Conservation (phyloP, 2,797 vertebrate genomes). For the Staurois parvus region DNA sequence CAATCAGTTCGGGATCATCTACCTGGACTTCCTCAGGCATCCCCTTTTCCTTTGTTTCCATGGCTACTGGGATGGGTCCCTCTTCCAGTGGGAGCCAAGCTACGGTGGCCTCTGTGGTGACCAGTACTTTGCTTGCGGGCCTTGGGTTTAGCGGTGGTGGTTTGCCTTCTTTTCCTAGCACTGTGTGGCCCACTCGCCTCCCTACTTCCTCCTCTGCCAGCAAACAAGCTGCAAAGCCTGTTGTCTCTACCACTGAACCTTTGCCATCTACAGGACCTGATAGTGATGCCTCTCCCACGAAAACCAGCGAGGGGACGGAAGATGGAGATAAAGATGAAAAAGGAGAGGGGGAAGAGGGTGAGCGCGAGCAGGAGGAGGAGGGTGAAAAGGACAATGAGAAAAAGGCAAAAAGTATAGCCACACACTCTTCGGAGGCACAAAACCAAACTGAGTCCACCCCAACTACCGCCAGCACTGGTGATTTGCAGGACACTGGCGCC, state of each 20-base stretch:
- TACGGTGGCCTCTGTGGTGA: slow-evolving; percentile 92
- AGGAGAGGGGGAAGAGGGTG: slow-evolving; percentile 78
- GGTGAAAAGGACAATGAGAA: slow-evolving; percentile 82
- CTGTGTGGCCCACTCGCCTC: slow-evolving; percentile 88
- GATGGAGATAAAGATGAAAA: slow-evolving; percentile 80
- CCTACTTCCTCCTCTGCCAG: slow-evolving; percentile 69
- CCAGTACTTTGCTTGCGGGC: slow-evolving; percentile 92
- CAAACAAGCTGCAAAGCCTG: slow-evolving; percentile 73
- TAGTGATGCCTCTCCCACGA: slow-evolving; percentile 66
- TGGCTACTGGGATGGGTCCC: slow-evolving; percentile 94
- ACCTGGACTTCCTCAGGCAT: slow-evolving; percentile 96
- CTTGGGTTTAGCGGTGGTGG: slow-evolving; percentile 91
- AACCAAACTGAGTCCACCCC: slow-evolving; percentile 63
- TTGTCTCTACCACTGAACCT: slow-evolving; percentile 79
- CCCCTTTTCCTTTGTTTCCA: slow-evolving; percentile 96
- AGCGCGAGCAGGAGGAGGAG: slow-evolving; percentile 80
- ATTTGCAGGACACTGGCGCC: slow-evolving; percentile 77
- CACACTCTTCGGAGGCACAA: slow-evolving; percentile 49
- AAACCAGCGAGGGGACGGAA: slow-evolving; percentile 77
- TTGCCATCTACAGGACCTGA: slow-evolving; percentile 76
- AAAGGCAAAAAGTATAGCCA: slow-evolving; percentile 74
- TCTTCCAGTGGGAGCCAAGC: slow-evolving; percentile 96
- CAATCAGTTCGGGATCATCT: slow-evolving; percentile 96
- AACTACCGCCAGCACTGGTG: slow-evolving; percentile 63
- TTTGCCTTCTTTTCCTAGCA: slow-evolving; percentile 93